Base-by-base conservation (phyloP, 2,888 invertebrate genomes). In the Agrotis clavis region DNA sequence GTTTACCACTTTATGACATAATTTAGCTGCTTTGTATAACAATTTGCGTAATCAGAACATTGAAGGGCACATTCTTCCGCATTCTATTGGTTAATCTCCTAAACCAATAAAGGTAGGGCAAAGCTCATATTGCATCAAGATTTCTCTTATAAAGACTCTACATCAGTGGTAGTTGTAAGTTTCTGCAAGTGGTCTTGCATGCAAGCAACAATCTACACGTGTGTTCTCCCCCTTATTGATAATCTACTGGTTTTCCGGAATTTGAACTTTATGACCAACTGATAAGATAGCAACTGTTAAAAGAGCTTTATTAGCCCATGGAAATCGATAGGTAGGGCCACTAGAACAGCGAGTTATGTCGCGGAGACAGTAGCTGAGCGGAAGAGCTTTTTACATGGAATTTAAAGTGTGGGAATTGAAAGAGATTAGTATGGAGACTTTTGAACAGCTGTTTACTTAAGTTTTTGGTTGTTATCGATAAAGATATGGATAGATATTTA, bases 211-310 rank as follows among this genome's bases (percentile, higher is more conserved):
- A 18, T 4, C 1, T 7, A 48, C 6, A 13, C 5, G 35, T 77
- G 69, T 79, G 57, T 47, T 21, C 71, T n/a, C 50, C 14, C 56
- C 71, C 30, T 76, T 19, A 80, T n/a, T 57, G 47, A 79, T 76
- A 71, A 61, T 35, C 47, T 60, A 66, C 67, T 54, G 18, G 64
- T 70, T 81, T 71, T 60, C 25, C 47, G 67, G 71, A 81, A 81
- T 81, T 81, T 67, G 69, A 78, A 71, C 81, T 78, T 78, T 81
- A 81, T 70, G 74, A 51, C 50, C 11, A 30, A 53, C 19, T 19
- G 82, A 71, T 82, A 76, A 68, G 82, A 76, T 68, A 57, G 57
- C n/a, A 57, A 72, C 30, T 62, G 60, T 60, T 50, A 51, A 47
- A 41, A 78, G 19, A 61, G 51, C 79, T 79, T 79, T 71, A 81